Base-by-base conservation (phyloP, 2,113 vertebrate species). In the Entelurus aequoreus region DNA sequence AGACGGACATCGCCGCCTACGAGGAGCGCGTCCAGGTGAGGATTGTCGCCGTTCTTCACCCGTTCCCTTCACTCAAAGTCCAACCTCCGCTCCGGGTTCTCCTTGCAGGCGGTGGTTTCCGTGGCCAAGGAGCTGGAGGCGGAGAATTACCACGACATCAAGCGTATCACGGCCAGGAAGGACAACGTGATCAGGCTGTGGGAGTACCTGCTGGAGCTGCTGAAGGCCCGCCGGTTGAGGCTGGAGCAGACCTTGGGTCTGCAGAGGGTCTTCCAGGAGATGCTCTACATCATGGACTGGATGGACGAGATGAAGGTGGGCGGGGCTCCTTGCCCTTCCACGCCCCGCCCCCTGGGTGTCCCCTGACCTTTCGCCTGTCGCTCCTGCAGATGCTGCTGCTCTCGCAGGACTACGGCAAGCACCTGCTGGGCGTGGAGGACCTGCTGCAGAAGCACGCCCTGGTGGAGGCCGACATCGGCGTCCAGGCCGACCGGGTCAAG, bases 261-360 rank as follows among this genome's bases (percentile, higher is more conserved):
- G 81, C 97, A 99, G 83, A 93, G 94, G 48, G 94, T 99, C 77
- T 99, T 99, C 90, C 97, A 99, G 90, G 97, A 99, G 81, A 99
- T 99, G 97, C 93, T 98, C 1, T 94, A 98, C 87, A 96, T 99
- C 80, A 98, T 99, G 95, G 97, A 99, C 90, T 99, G 97, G 97
- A 99, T 99, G 97, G 97, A 99, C 1, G 97, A 99, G 87, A 99
- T 99, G 97, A 99, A 99, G 95, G 97, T 97, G 73, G 19, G 55
- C 42, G 28, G 38, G 9, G 12, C 8, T 38, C 11, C 13, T 42
- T 42, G 2, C 8, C 5, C 38, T 40, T 40, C 8, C 38, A 6
- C 38, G 38, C 8, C 38, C 38, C 38, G 28, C 1, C 63, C 62
- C 65, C 68, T 28, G 28, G 1, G 28, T 28, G 28, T 28, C 28